Percentiles rank a stretch among this genome's conserved stretches.
phyloP scores from a whole-genome alignment of 2,888 invertebrate genomes.

The Busseola fusca region DNA sequence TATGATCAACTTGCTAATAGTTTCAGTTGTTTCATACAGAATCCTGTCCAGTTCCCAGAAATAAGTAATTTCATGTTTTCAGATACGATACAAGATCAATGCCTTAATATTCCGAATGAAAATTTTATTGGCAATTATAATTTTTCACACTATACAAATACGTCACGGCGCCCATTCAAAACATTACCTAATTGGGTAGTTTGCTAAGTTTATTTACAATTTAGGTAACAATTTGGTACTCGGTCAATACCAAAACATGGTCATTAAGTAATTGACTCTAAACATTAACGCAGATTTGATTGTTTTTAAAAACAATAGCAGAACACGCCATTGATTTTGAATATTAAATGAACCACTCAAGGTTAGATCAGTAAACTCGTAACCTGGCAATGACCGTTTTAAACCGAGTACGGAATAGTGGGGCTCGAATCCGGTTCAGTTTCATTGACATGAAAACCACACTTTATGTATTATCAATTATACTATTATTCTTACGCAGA shows the following conservation, averaged over 20 bases:
- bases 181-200: constrained; percentile 32
- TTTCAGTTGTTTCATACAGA: neutral
- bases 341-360: constrained; percentile 62
- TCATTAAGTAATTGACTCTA: constrained; percentile 9
- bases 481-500: constrained; percentile 17
- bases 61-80: constrained; percentile 12
- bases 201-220: constrained; percentile 34
- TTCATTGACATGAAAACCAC: constrained; percentile 57
- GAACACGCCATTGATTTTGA: constrained; percentile 64
- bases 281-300: constrained; percentile 56
- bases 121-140: constrained; percentile 22
- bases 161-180: constrained; percentile 1
- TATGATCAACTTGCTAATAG: constrained; percentile 13
- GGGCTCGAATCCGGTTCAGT: constrained; percentile 61
- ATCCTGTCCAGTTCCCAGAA: constrained; percentile 3
- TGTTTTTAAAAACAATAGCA: constrained; percentile 70
- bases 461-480: constrained; percentile 20
- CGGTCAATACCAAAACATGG: constrained; percentile 48
- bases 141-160: constrained; percentile 11
- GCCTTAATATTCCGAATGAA: constrained; percentile 1
- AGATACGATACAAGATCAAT: constrained; percentile 17
- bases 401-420: constrained; percentile 48
- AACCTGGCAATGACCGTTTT: constrained; percentile 71
- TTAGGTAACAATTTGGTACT: constrained; percentile 25
- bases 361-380: constrained; percentile 60